Conservation (phyloP, 2,888 invertebrate genomes). For the Chrysopilus asiliformis region DNA sequence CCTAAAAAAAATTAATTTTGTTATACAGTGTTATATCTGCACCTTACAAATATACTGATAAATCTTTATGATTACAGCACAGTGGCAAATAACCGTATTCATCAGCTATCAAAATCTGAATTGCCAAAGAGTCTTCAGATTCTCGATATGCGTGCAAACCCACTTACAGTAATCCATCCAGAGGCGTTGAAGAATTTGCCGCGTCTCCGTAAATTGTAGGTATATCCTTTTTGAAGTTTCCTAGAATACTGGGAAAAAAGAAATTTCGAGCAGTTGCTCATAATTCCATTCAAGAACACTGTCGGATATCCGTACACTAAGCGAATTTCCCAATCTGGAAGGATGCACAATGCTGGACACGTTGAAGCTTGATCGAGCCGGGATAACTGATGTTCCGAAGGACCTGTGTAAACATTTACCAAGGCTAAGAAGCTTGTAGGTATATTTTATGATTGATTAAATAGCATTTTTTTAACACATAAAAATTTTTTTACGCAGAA, state of each 20-base stretch:
- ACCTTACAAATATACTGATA: neutral
- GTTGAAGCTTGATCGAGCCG: slow-evolving; percentile 70
- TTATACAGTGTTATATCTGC: too few relatives aligned
- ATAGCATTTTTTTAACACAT: neutral
- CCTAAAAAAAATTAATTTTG: too few relatives aligned
- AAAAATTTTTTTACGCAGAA: slow-evolving; percentile 46
- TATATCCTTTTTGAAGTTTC: slow-evolving; percentile 22
- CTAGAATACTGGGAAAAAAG: slow-evolving; percentile 18
- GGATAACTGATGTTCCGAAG: slow-evolving; percentile 54
- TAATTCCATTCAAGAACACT: slow-evolving; percentile 48
- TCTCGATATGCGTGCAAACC: slow-evolving; percentile 74
- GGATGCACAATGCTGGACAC: slow-evolving; percentile 67
- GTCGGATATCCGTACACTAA: slow-evolving; percentile 70
- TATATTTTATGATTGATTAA: slow-evolving; percentile 22
- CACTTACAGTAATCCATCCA: slow-evolving; percentile 53
- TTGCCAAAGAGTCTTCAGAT: slow-evolving; percentile 58
- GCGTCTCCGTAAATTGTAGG: slow-evolving; percentile 67
- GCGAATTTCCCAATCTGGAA: slow-evolving; percentile 68
- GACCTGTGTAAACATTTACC: slow-evolving; percentile 66
- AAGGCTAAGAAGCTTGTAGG: slow-evolving; percentile 74
- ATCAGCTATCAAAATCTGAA: slow-evolving; percentile 54
- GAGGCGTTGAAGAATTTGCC: slow-evolving; percentile 64
- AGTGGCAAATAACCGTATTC: slow-evolving; percentile 69
- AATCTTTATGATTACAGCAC: slow-evolving; percentile 43
- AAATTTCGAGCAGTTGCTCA: slow-evolving; percentile 22